phyloP scores from a whole-genome alignment of 1,140 invertebrate species.

The Drosophila baimaii region DNA sequence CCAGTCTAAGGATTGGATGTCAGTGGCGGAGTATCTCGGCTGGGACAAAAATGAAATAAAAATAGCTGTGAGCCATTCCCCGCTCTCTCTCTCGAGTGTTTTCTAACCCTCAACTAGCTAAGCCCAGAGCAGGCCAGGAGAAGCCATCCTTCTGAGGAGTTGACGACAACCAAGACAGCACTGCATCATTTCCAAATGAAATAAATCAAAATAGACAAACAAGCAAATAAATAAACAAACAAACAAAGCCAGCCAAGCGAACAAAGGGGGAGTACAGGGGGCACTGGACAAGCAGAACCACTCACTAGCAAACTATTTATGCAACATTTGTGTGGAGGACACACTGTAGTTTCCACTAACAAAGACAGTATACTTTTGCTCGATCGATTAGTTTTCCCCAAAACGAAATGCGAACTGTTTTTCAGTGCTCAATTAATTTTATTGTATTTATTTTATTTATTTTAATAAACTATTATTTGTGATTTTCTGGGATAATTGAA shows the following conservation, averaged over 20 bases:
- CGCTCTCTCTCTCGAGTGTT: slow-evolving; percentile 1
- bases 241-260: slow-evolving; percentile 44
- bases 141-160: slow-evolving; percentile 19
- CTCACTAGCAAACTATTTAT: slow-evolving; percentile 15
- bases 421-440: background rate
- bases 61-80: slow-evolving; percentile 71
- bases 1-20: background rate
- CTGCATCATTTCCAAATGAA: slow-evolving; percentile 81
- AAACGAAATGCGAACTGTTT: background rate
- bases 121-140: too few relatives aligned
- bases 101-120: slow-evolving; percentile 37
- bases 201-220: slow-evolving; percentile 81
- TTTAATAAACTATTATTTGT: background rate
- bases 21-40: slow-evolving; percentile 18
- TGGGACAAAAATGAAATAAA: slow-evolving; percentile 75
- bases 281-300: background rate
- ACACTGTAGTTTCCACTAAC: background rate
- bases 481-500: background rate
- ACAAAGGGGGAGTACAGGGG: slow-evolving; percentile 38
- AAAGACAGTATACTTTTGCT: background rate
- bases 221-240: slow-evolving; percentile 64
- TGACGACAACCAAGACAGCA: slow-evolving; percentile 44
- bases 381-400: slow-evolving; percentile 5
- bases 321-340: background rate
- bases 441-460: background rate